Base-by-base conservation (phyloP, 2,797 vertebrate species). In the Urosaurus nigricauda region DNA sequence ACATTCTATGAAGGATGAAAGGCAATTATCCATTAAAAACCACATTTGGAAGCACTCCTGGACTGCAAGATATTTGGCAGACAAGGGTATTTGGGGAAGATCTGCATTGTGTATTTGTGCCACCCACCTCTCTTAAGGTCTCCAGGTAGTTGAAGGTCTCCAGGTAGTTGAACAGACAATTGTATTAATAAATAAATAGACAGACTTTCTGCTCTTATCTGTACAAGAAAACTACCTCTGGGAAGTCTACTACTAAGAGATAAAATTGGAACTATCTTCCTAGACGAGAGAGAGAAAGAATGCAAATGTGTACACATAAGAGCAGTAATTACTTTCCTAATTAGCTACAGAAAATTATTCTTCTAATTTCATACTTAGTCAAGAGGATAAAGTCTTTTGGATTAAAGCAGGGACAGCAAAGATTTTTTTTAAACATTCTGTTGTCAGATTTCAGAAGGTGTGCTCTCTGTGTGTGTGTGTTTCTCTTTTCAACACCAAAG, bases 271-370 rank as follows among this genome's bases (percentile, higher is more conserved):
- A 53, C 12, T 71, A 71, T 87, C 21, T 5, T 56, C 63, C 53
- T n/a, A 37, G 14, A 56, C 17, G 1, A 21, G 79, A 21, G 79
- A 19, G 14, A 16, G 32, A 37, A 35, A 21, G 53, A 21, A 12
- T 58, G 71, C 60, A 65, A 79, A 29, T 40, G 29, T 29, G 14
- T 16, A 63, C 47, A 53, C 79, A 35, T 60, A 74, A 70, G 75
- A 74, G 35, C n/a, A 47, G n/a, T 82, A 87, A 82, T 82, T 87
- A 74, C 37, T 60, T 43, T 63, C 40, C 51, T 35, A 79, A 82
- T 82, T 74, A 87, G 29, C 65, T 47, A 81, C 26, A 70, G 37
- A 26, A 87, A 82, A 79, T 37, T 70, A 70, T 56, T 87, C 26
- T 82, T 60, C 43, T 37, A 82, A 8, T 74, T 87, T 40, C 60